These are phyloP conservation scores for Corythoichthys intestinalis DNA, from an alignment of 2,113 vertebrate genomes.

Conservation along the genomic window DNA sequence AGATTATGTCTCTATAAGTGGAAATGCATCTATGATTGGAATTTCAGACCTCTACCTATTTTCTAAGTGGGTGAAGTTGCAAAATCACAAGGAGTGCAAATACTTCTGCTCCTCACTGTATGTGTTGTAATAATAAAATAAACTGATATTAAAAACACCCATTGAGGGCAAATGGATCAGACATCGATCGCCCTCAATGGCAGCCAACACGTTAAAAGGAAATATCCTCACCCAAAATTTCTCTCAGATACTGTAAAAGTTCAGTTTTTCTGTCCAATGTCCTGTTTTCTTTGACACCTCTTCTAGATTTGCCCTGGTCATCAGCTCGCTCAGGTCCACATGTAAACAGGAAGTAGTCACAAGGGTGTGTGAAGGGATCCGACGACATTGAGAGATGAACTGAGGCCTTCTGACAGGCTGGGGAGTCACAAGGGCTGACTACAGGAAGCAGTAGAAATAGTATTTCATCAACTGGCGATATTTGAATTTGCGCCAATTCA, in stretches of 20 bases:
- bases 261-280: constrained; percentile 51
- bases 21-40: too few relatives aligned
- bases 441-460: constrained; percentile 16
- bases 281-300: constrained; percentile 17
- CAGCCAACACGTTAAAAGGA: too few relatives aligned
- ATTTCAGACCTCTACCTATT: too few relatives aligned
- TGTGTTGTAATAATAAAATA: too few relatives aligned
- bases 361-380: constrained; percentile 74
- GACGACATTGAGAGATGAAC: constrained; percentile 53
- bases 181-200: too few relatives aligned
- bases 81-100: too few relatives aligned
- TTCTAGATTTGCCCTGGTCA: constrained; percentile 5
- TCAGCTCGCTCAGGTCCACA: constrained; percentile 55
- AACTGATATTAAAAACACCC: too few relatives aligned
- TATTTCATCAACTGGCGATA: not conserved
- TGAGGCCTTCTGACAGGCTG: constrained; percentile 58
- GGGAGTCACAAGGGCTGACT: constrained; percentile 62
- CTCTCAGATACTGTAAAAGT: constrained; percentile 55
- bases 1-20: too few relatives aligned
- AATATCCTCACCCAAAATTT: constrained; percentile 62
- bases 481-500: not conserved
- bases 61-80: too few relatives aligned
- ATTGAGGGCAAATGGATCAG: too few relatives aligned
- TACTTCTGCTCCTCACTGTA: too few relatives aligned
- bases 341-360: constrained; percentile 73